These are phyloP conservation scores for Hypena proboscidalis DNA, from an alignment of 2,888 invertebrate species.

Conservation along the genomic window DNA sequence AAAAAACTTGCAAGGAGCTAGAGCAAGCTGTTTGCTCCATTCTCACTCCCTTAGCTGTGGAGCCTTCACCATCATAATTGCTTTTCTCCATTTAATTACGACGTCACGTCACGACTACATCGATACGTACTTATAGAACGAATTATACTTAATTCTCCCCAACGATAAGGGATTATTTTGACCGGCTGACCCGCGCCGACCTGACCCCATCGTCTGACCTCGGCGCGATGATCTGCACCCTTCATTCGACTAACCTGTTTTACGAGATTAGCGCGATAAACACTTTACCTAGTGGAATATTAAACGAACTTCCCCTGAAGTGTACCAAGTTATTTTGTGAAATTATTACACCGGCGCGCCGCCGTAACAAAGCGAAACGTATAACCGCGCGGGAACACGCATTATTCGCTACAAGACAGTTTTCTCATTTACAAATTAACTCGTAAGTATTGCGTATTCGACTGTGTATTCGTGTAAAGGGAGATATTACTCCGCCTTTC, in stretches of 20 bases:
- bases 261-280: constrained; percentile 68
- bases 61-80: constrained; percentile 54
- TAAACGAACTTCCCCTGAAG: constrained; percentile 56
- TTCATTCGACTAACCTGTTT: constrained; percentile 76
- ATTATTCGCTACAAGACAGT: constrained; percentile 52
- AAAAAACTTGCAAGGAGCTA: constrained; percentile 66
- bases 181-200: constrained; percentile 63
- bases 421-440: constrained; percentile 53
- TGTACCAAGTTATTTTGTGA: constrained; percentile 54
- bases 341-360: constrained; percentile 57
- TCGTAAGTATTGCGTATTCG: constrained; percentile 37
- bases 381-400: constrained; percentile 49
- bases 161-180: constrained; percentile 67
- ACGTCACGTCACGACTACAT: constrained; percentile 45
- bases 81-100: constrained; percentile 61
- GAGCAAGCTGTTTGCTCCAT: constrained; percentile 64
- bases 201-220: constrained; percentile 76
- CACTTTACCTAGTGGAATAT: constrained; percentile 64
- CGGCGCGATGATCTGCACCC: constrained; percentile 70
- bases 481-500: neutral
- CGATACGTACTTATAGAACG: constrained; percentile 46
- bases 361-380: constrained; percentile 48
- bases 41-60: constrained; percentile 54
- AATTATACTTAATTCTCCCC: constrained; percentile 55
- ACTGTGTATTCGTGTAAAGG: constrained; percentile 16